Evolutionary conservation across 2,888 invertebrate genomes (phyloP).

Genomic region (Argynnis bischoffii): DNA sequence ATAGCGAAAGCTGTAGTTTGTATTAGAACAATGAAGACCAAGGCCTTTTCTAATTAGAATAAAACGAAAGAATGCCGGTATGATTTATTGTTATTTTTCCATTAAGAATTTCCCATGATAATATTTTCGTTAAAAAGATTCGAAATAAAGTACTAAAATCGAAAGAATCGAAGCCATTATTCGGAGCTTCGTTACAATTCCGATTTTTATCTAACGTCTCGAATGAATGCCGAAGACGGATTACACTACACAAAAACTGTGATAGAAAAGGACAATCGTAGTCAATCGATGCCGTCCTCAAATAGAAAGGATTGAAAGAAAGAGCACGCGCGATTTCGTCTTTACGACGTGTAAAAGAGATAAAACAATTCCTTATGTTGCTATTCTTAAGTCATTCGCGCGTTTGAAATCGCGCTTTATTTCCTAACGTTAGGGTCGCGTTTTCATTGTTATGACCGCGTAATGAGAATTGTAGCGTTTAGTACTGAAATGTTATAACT

Average conservation of each 20-base stretch:
- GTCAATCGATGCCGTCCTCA: constrained; percentile 75
- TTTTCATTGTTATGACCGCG: constrained; percentile 75
- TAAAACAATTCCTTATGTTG: constrained; percentile 80
- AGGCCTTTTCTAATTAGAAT: too few relatives aligned
- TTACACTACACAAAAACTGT: constrained; percentile 76
- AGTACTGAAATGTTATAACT: constrained; percentile 79
- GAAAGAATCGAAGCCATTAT: constrained; percentile 67
- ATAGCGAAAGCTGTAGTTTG: too few relatives aligned
- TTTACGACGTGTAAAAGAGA: constrained; percentile 80
- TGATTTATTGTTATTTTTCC: background rate
- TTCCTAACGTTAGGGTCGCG: constrained; percentile 73
- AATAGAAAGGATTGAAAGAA: constrained; percentile 69
- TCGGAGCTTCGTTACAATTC: constrained; percentile 69
- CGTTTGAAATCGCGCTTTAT: constrained; percentile 75
- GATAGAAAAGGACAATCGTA: constrained; percentile 75
- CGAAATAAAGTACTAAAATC: constrained; percentile 59
- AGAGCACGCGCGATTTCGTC: constrained; percentile 67
- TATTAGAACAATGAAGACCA: constrained; percentile 32
- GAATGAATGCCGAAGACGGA: constrained; percentile 76
- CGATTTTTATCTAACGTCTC: constrained; percentile 73
- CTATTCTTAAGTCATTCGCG: constrained; percentile 77
- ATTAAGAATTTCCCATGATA: background rate
- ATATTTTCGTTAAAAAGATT: constrained; percentile 6
- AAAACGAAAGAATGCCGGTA: too few relatives aligned
- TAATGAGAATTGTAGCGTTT: constrained; percentile 71